These are phyloP conservation scores for Samia ricini DNA, from an alignment of 1,140 invertebrate genomes.

Conservation along the genomic window DNA sequence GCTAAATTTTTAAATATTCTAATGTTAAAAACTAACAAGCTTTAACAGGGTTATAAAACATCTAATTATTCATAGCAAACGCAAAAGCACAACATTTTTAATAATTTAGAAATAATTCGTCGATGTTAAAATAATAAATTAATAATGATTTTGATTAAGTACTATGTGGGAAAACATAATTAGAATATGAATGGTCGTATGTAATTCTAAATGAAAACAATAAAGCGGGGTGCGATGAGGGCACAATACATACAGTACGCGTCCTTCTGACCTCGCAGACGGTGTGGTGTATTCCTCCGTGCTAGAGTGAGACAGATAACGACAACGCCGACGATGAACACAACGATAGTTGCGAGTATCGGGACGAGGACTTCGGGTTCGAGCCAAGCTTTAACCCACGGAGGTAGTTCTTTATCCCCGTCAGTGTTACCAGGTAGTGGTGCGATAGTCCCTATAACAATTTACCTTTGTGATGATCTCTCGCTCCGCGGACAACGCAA, in stretches of 20 bases:
- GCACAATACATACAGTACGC: constrained; percentile 81
- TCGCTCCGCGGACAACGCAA: constrained; percentile 90
- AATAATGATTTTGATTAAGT: neutral
- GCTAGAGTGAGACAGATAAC: constrained; percentile 92
- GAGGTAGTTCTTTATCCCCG: constrained; percentile 80
- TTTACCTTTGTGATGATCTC: constrained; percentile 89
- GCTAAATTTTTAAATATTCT: neutral
- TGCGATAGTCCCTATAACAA: constrained; percentile 85
- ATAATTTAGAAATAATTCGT: neutral
- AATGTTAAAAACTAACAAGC: no score
- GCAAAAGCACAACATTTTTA: neutral
- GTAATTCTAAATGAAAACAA: constrained; percentile 46
- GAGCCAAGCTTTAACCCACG: constrained; percentile 91
- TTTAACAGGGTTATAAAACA: neutral
- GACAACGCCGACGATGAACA: constrained; percentile 92
- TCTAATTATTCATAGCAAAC: neutral
- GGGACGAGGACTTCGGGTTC: constrained; percentile 92
- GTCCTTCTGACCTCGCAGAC: constrained; percentile 87
- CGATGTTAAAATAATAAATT: neutral
- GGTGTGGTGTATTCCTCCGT: constrained; percentile 86
- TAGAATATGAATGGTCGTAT: constrained; percentile 16
- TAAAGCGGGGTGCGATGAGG: constrained; percentile 71
- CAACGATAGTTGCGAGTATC: constrained; percentile 89
- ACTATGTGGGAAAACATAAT: neutral
- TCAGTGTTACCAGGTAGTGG: constrained; percentile 83